Evolutionary conservation across 1,140 invertebrate species (phyloP), one percentile per base, ranked within the genome.

Genomic region (Heliconius congener): DNA sequence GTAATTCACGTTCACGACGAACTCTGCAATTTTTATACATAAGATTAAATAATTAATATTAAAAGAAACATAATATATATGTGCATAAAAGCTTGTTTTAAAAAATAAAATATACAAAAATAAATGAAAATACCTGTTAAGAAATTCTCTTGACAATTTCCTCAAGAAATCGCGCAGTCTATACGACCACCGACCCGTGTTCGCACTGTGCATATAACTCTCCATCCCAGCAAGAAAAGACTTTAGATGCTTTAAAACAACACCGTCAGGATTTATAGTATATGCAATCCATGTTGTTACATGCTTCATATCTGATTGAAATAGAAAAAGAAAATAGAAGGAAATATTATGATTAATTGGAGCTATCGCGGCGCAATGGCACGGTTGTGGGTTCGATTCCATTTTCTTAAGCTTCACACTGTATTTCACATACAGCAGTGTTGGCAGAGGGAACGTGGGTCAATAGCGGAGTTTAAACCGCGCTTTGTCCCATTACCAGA

Each of bases 191-290:
- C 95, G 94, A 16, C 98, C 98, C 78, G 94, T 90, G 91, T 99
- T 99, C 0, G 98, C 98, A 74, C 98, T 98, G 95, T 99, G 97
- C 86, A 97, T 97, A 94, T 98, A 99, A 11, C 97, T 98, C 90
- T 98, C 97, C 3, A 99, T 93, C 0, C 97, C 96, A 84, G 97
- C 97, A 83, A 99, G 96, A 87, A 99, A 96, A 81, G 97, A 97
- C 74, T 96, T 96, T 37, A 99, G 94, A 90, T 98, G 96, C 57
- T 96, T 95, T 87, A 98, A 96, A 9, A 96, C 96, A 85, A 95
- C 95, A 70, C 95, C 94, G 52, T 95, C 93, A 16, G 94, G 93
- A 82, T 95, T 95, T 70, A 97, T 94, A 81, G 95, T 96, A 83
- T 96, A 95, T 2, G 97, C 96, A 78, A 98, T 97, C 97, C 97